Conservation (phyloP, 2,113 vertebrate species). For the Passer montanus region DNA sequence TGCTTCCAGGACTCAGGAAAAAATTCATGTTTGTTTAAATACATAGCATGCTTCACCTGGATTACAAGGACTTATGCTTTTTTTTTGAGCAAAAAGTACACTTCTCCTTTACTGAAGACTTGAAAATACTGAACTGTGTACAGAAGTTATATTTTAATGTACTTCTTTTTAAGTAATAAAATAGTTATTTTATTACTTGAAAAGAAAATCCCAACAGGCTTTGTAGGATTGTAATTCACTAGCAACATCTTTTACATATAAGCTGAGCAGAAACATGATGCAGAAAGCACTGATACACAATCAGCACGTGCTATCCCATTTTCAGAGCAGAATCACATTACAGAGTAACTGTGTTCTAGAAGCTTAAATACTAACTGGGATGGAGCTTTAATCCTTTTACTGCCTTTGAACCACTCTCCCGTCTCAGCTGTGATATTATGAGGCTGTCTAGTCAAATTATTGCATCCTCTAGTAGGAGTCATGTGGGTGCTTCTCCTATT, state of each 20-base stretch:
- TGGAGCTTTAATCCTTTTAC: constrained; percentile 59
- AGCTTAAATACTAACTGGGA: constrained; percentile 1
- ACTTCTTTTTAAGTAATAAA: too few species aligned
- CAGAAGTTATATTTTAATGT: background rate
- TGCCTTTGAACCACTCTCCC: constrained; percentile 25
- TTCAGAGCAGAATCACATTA: background rate
- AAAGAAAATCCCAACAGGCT: background rate
- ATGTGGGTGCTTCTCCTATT: constrained; percentile 46
- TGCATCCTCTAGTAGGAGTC: constrained; percentile 35
- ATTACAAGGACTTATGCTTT: background rate
- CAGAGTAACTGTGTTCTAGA: background rate
- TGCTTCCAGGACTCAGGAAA: background rate
- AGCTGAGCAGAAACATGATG: background rate
- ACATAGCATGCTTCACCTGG: background rate
- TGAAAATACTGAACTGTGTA: background rate
- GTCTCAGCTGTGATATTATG: constrained; percentile 48
- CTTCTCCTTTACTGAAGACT: background rate
- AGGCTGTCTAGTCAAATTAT: constrained; percentile 61
- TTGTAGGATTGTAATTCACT: background rate
- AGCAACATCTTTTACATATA: background rate
- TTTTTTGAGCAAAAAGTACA: background rate
- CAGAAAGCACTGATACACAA: background rate
- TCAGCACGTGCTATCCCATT: background rate
- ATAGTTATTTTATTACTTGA: background rate
- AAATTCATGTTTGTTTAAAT: background rate